Conservation (phyloP, 1,140 invertebrate genomes). For the Harpegnathos saltator region DNA sequence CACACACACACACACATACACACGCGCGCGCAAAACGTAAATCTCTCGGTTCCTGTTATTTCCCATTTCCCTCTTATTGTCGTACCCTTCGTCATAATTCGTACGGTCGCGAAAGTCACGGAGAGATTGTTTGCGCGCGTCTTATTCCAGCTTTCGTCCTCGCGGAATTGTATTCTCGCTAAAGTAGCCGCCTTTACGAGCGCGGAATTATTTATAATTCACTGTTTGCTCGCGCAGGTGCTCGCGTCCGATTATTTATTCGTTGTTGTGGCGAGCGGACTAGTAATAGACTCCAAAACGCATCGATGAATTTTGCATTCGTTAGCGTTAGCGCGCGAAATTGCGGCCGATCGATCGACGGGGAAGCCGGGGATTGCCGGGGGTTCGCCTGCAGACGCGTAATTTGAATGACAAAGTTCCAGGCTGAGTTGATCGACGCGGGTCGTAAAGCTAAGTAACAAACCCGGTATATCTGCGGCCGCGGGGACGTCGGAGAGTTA, state of each 20-base stretch:
- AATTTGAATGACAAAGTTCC: neutral
- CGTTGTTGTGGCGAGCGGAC: neutral
- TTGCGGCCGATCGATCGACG: neutral
- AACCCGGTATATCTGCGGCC: neutral
- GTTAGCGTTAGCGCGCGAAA: neutral
- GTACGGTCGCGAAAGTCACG: neutral
- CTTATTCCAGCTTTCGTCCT: neutral
- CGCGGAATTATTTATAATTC: slow-evolving; percentile 9
- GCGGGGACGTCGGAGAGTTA: slow-evolving; percentile 13
- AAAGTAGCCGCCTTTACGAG: neutral
- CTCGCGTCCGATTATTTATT: slow-evolving; percentile 18
- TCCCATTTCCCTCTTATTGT: neutral
- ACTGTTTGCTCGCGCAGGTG: neutral
- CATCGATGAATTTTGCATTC: slow-evolving; percentile 2
- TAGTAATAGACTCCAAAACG: slow-evolving; percentile 5
- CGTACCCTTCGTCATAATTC: neutral
- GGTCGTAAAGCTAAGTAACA: slow-evolving; percentile 22
- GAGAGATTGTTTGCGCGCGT: neutral
- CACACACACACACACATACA: no score
- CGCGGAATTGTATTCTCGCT: neutral
- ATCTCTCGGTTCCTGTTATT: neutral
- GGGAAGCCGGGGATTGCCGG: neutral
- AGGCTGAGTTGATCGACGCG: slow-evolving; percentile 9
- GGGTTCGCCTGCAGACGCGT: neutral
- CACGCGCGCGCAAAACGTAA: neutral